phyloP scores from a whole-genome alignment of 2,888 invertebrate species.

The Nomada flava region DNA sequence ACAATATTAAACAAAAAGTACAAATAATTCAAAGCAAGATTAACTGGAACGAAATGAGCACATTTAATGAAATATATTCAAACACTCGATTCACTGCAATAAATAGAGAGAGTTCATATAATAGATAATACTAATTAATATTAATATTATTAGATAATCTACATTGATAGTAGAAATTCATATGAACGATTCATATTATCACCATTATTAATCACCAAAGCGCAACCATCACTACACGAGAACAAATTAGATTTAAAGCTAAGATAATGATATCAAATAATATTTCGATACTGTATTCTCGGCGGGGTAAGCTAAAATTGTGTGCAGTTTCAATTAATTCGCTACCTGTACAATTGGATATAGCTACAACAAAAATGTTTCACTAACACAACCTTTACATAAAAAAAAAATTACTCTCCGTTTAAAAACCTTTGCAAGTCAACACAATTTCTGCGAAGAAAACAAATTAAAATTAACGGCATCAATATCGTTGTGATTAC shows the following conservation, averaged over 20 bases:
- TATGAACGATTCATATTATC: neutral
- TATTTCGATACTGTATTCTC: neutral
- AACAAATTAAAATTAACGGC: too few relatives aligned
- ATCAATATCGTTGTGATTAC: too few relatives aligned
- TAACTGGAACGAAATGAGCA: too few relatives aligned
- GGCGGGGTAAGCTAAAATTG: neutral
- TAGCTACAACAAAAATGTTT: neutral
- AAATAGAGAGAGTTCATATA: neutral
- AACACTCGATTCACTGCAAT: neutral
- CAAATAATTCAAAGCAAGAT: too few relatives aligned
- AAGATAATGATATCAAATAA: neutral
- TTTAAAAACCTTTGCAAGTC: too few relatives aligned
- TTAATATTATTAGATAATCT: constrained; percentile 4
- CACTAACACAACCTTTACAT: neutral
- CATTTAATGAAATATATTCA: neutral
- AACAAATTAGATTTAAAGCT: constrained; percentile 2
- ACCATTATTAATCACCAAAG: neutral
- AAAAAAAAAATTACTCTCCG: too few relatives aligned
- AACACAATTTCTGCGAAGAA: too few relatives aligned
- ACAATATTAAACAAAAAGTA: too few relatives aligned
- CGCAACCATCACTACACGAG: neutral
- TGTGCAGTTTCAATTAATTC: neutral
- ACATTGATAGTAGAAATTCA: neutral
- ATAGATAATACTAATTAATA: neutral
- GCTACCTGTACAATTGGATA: too few relatives aligned